Base-by-base conservation (phyloP, 2,888 invertebrate species). In the Hyalella azteca region DNA sequence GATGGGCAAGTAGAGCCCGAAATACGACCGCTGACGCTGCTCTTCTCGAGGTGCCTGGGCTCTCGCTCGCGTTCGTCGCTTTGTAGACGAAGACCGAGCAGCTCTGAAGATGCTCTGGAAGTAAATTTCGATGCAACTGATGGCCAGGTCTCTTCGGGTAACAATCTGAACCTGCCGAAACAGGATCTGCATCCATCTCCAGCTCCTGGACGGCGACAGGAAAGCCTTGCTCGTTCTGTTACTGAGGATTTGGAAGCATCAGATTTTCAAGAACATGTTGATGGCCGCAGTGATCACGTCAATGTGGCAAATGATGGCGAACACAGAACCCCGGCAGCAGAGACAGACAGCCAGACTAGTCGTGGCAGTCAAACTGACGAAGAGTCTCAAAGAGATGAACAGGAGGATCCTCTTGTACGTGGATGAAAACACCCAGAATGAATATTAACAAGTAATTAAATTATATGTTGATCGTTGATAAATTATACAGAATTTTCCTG, bases 121-220 rank as follows among this genome's bases (percentile, higher is more conserved):
- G 66, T 36, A 66, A 39, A 66, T 19, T 66, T 66, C 29, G 66
- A 66, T 36, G 32, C 66, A 15, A 39, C 36, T 22, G 66, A 66
- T 22, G 66, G 66, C n/a, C 7, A 2, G 2, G 36, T 9, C 15
- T 11, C 45, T 11, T 45, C 45, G 15, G 15, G 15, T 9, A 45
- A 11, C 9, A 45, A 45, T 9, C 9, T 11, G 15, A 15, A 11
- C 45, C 45, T 11, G 15, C 9, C 45, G 15, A 15, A 45, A 45
- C 45, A n/a, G n/a, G n/a, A n/a, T n/a, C n/a, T n/a, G n/a, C n/a
- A n/a, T n/a, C n/a, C n/a, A n/a, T n/a, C n/a, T n/a, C n/a, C n/a
- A n/a, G n/a, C n/a, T n/a, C n/a, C n/a, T n/a, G n/a, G n/a, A n/a
- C n/a, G n/a, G n/a, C n/a, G n/a, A n/a, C n/a, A n/a, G n/a, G n/a